These are phyloP conservation scores for Heliconius ethilla DNA, from an alignment of 2,888 invertebrate species.

Conservation along the genomic window DNA sequence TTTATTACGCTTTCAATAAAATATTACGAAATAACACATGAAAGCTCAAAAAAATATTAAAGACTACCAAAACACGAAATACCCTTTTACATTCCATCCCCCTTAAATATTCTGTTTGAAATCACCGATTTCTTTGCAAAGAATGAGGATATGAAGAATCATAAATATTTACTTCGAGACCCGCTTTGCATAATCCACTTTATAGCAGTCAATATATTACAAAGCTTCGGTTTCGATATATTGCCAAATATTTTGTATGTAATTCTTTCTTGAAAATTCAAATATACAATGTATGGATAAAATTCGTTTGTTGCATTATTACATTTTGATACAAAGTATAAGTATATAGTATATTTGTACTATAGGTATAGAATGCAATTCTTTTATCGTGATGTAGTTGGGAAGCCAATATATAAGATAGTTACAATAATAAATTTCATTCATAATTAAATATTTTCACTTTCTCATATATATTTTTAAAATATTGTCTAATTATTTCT, in stretches of 20 bases:
- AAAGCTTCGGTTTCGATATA: conserved; percentile 21
- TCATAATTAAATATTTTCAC: too few relatives aligned
- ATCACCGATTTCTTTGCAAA: conserved; percentile 23
- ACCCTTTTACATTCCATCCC: not conserved
- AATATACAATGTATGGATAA: conserved; percentile 5
- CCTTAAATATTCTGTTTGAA: conserved; percentile 20
- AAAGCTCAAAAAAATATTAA: conserved; percentile 8
- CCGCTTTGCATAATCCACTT: conserved; percentile 28
- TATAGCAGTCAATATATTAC: conserved; percentile 28
- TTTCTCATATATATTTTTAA: too few relatives aligned
- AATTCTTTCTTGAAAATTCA: not conserved
- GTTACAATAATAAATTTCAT: too few relatives aligned
- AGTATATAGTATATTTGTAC: too few relatives aligned
- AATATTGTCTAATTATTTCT: too few relatives aligned
- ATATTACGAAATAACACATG: not conserved
- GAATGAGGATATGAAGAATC: conserved; percentile 21
- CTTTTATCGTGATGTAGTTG: not conserved
- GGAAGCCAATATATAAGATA: not conserved
- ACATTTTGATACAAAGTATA: not conserved
- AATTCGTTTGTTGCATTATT: not conserved
- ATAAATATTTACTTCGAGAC: conserved; percentile 28
- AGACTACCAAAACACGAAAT: not conserved
- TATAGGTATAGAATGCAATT: not conserved
- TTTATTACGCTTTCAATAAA: not conserved
- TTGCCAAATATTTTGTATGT: conserved; percentile 3